Evolutionary conservation across 1,140 invertebrate species (phyloP).

Genomic region (Brachionus plicatilis): DNA sequence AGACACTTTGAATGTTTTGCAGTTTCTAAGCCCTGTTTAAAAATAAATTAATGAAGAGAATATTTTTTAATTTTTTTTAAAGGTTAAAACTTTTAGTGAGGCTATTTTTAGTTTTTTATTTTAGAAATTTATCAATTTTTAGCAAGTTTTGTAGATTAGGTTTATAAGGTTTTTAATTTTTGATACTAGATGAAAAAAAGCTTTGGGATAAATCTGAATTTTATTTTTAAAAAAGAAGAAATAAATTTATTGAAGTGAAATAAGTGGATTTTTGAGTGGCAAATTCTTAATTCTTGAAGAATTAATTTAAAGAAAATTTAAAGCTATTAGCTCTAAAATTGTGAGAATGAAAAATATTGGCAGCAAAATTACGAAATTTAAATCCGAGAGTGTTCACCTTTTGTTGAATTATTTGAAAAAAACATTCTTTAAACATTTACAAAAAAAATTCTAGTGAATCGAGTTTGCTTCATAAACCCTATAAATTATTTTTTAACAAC

Average conservation of each 20-base stretch:
- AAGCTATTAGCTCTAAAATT: not conserved
- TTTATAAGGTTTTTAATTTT: no score
- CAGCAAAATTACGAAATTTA: not conserved
- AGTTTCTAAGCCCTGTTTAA: no score
- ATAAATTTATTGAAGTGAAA: not conserved
- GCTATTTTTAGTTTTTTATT: no score
- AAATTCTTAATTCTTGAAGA: not conserved
- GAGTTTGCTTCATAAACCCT: not conserved
- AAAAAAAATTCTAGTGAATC: not conserved
- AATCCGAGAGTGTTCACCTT: not conserved
- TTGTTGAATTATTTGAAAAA: slow-evolving; percentile 18
- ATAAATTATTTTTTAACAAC: not conserved
- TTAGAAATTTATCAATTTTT: no score
- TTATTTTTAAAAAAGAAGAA: not conserved
- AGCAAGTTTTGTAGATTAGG: no score
- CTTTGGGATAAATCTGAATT: not conserved
- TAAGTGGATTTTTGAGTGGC: not conserved
- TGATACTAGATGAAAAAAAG: not conserved
- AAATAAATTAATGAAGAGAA: no score
- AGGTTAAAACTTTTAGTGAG: no score
- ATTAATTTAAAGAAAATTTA: not conserved
- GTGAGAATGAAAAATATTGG: not conserved
- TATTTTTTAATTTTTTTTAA: no score
- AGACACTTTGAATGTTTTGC: no score
- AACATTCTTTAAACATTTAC: slow-evolving; percentile 15